phyloP scores from a whole-genome alignment of 1,140 invertebrate species.

The Archivesica marissinica region DNA sequence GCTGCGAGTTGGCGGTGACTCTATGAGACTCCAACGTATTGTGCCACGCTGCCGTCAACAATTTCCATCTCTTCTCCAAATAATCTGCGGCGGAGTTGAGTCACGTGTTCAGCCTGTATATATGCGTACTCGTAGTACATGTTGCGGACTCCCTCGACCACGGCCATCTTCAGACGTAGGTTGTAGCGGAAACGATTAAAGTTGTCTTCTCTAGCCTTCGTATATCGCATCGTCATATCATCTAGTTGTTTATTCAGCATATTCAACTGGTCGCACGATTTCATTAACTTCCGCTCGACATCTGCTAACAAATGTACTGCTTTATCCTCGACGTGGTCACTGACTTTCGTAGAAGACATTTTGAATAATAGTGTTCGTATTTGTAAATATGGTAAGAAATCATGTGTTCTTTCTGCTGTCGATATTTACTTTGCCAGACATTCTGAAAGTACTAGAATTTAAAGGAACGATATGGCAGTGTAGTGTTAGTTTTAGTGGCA shows the following conservation, averaged over 20 bases:
- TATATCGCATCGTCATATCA: slow-evolving; percentile 25
- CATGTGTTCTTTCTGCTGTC: too few relatives aligned
- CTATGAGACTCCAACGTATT: background rate
- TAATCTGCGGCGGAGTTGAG: slow-evolving; percentile 39
- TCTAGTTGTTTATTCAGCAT: slow-evolving; percentile 56
- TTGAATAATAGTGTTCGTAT: too few relatives aligned
- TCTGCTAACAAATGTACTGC: background rate
- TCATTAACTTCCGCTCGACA: slow-evolving; percentile 56
- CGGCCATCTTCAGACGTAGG: slow-evolving; percentile 58
- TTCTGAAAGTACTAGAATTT: too few relatives aligned
- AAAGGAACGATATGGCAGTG: too few relatives aligned
- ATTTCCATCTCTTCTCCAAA: slow-evolving; percentile 21
- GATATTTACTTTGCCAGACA: too few relatives aligned
- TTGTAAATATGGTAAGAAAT: too few relatives aligned
- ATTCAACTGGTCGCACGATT: slow-evolving; percentile 56
- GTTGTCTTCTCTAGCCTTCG: too few relatives aligned
- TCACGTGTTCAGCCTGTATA: slow-evolving; percentile 59
- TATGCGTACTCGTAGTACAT: slow-evolving; percentile 67
- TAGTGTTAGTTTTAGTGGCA: too few relatives aligned
- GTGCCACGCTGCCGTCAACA: background rate
- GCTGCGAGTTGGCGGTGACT: background rate
- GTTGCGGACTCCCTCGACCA: slow-evolving; percentile 64
- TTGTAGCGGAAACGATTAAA: slow-evolving; percentile 65
- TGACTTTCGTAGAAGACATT: too few relatives aligned
- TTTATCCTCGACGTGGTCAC: too few relatives aligned